Evolutionary conservation across 2,113 vertebrate genomes (phyloP), one percentile per base, ranked within the genome.

Genomic region (Ovibos moschatus): DNA sequence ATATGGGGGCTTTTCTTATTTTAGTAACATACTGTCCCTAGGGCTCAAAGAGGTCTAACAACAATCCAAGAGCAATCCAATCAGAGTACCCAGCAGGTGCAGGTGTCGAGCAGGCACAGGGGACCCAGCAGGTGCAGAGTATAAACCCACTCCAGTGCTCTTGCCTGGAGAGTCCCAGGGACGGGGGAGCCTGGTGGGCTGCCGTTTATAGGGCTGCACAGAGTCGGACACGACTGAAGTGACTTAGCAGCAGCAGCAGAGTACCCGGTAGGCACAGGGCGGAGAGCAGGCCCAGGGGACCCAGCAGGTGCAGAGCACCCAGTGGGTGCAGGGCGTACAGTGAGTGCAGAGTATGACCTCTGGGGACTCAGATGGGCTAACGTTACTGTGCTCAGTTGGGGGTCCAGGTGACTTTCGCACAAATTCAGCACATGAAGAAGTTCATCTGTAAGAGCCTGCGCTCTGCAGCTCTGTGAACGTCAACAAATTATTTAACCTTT

Each of bases 381-480:
- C 23, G 0, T 30, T 5, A 3, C 2, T 2, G 2, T 3, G 47
- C 33, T 36, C 5, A 4, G 3, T 0, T 19, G 23, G 19, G 64
- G 36, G 1, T 5, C 13, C 2, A 7, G 9, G 9, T 10, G 43
- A 19, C 2, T 33, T 13, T 3, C 5, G 16, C 0, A 21, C 7
- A 45, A 1, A 0, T 3, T 6, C 9, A 21, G 57, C 14, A 2
- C 9, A 7, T 13, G 23, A 40, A 5, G 36, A 19, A 21, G 53
- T 1, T 6, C 5, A 6, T 4, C 28, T 2, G 9, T 25, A 5
- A 15, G 25, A 40, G 45, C 11, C 25, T 1, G 8, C 2, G 0
- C 28, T 13, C 3, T 7, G 19, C 19, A 2, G 36, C 21, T 47
- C 23, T 8, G 6, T 2, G 51, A 43, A 10, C 8, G 0, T 1